Evolutionary conservation across 92 coral and sea anemone species (phyloP).

Genomic region (Umimayanthus chanpuru): DNA sequence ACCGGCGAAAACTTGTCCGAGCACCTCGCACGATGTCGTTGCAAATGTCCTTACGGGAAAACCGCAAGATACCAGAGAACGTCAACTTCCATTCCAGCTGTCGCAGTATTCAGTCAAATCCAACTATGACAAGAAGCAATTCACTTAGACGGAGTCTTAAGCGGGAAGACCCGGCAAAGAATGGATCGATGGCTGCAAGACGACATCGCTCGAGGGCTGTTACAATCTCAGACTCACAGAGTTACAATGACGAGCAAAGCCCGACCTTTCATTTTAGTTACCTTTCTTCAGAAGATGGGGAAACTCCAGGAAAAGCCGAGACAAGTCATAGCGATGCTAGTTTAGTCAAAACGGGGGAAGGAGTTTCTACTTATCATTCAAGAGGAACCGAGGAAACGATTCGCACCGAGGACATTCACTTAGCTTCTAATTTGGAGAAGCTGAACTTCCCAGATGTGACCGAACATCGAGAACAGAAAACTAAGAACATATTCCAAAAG

Average conservation of each 20-base stretch:
- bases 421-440: neutral
- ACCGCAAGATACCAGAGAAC: conserved; percentile 3
- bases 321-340: neutral
- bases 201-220: neutral
- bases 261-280: neutral
- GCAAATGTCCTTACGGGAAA: conserved; percentile 11
- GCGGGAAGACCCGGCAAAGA: neutral
- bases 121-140: neutral
- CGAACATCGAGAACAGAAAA: neutral
- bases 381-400: neutral
- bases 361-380: neutral
- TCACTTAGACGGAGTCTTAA: conserved; percentile 26
- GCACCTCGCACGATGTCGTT: conserved; percentile 1
- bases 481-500: neutral
- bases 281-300: neutral
- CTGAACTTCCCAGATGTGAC: neutral
- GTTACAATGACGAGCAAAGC: neutral
- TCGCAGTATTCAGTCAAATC: neutral
- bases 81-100: conserved; percentile 14
- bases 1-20: neutral
- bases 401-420: neutral
- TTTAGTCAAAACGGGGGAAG: no score
- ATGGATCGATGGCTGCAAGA: neutral
- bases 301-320: neutral
- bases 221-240: conserved; percentile 1